Base-by-base conservation (phyloP, 2,888 invertebrate species). In the Epinotia demarniana region DNA sequence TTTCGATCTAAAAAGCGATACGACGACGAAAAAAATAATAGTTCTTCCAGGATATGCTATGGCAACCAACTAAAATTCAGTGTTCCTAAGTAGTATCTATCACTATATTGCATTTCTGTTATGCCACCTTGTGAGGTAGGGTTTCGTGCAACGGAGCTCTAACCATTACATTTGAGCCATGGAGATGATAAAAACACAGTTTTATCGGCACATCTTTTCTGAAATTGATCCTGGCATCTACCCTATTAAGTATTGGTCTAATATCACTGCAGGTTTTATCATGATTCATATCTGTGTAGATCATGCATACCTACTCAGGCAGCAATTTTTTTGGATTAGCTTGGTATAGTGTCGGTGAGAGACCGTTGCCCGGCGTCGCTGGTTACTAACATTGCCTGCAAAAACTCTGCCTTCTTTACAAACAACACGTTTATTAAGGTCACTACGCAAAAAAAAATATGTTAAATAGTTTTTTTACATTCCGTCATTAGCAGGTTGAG, bases 321-420 rank as follows among this genome's bases (percentile, higher is more conserved):
- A 89, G 23, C 89, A 62, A 71, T 53, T 71, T 70, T 53, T 62
- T 64, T 72, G 46, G 67, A 75, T 75, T 75, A 75, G 75, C 33
- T 88, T 80, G 82, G 85, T 83, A 87, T 85, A 88, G 87, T 85
- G 81, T 83, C 89, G 91, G 92, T 91, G 89, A 92, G 78, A 91
- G 91, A 91, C 91, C 91, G 88, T n/a, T 33, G 33, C 33, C 8
- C 33, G 1, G 33, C 33, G 33, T 81, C 80, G 82, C 78, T 85
- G 90, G 90, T 90, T 91, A 89, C 89, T 90, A 89, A 90, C 89
- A 86, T 83, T 80, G 81, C 78, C 81, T 80, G 84, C 86, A 87
- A 88, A 87, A 81, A 81, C 78, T 79, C 79, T 81, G 53, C 72
- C 55, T 63, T 63, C 72, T 63, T 68, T 72, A 72, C 83, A 81